Evolutionary conservation across 53 echinoderm and acorn worm species (phyloP), one percentile per base, ranked within the genome.

Genomic region (Echinometra lucunter): DNA sequence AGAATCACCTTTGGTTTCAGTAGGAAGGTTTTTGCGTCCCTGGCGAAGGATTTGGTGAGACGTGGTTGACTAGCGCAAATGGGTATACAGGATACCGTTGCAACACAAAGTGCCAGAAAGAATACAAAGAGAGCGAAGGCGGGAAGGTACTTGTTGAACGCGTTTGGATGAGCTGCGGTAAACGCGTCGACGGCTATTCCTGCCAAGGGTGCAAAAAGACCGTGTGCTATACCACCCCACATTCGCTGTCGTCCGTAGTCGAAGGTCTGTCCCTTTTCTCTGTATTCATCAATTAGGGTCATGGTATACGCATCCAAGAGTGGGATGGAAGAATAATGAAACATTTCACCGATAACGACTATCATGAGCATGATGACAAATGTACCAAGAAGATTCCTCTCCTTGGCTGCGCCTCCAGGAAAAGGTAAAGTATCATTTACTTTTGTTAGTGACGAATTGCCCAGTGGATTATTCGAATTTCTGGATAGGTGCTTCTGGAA

Each of bases 181-280:
- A 90, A 96, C 4, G 67, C 32, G 69, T 96, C 96, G 78, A 97
- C 89, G 32, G 95, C 90, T 21, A 94, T 30, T 1, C 97, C 97
- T 44, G 95, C 78, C 12, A 97, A 30, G 34, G 91, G 83, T 7
- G 95, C 75, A 87, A 96, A 94, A 23, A 80, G 11, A 2, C 96
- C 97, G 85, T 93, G 95, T 1, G 95, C 95, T 10, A 96, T 75
- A 34, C 91, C 95, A 2, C 95, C 97, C 96, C 96, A 97, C 10
- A 97, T 28, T 74, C 97, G 89, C 21, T 97, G 97, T 42, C 83
- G 93, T 15, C 95, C 95, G 37, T 95, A 95, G n/a, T 93, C 58
- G 19, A 88, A 58, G 27, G 21, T 91, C 91, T 91, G 37, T 60
- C 91, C 91, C 16, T 0, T 66, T 23, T 80, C 96, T 40, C 89